Evolutionary conservation across 92 coral and sea anemone genomes (phyloP).

Genomic region (Diadumene lineata): DNA sequence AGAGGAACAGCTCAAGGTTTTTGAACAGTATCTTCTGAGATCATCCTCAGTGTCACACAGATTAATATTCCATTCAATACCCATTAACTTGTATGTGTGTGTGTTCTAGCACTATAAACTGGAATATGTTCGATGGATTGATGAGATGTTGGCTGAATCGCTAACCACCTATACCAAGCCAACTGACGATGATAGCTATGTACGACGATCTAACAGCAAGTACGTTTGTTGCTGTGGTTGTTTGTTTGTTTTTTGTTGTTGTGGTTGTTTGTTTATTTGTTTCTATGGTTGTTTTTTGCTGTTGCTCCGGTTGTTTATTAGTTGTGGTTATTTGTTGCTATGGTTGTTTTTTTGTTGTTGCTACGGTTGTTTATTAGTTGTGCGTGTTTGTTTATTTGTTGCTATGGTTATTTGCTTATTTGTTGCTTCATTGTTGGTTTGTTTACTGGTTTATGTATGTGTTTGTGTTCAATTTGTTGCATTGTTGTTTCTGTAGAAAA

Average conservation of each 20-base stretch:
- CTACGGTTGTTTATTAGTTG: background rate
- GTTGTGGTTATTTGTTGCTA: background rate
- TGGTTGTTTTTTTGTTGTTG: background rate
- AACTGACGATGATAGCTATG: slow-evolving; percentile 77
- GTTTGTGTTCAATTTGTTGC: background rate
- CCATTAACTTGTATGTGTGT: background rate
- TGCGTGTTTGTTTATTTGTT: background rate
- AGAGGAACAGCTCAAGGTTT: no score
- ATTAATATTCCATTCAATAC: no score
- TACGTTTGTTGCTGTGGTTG: background rate
- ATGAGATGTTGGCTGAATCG: slow-evolving; percentile 87
- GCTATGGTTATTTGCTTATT: background rate
- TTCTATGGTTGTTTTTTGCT: background rate
- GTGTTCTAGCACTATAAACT: slow-evolving; percentile 57
- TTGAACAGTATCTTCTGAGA: no score
- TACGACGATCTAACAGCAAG: slow-evolving; percentile 83
- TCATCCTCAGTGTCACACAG: no score
- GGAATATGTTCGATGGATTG: slow-evolving; percentile 96
- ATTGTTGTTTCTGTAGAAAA: background rate
- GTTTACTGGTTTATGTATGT: background rate
- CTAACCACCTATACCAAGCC: slow-evolving; percentile 94
- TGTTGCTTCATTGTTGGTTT: background rate
- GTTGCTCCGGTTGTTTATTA: background rate
- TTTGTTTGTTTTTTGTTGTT: background rate
- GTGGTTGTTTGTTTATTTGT: background rate